Base-by-base conservation (phyloP, 37 sponge, comb jelly and placozoan species). In the Cliona cf. orientalis region DNA sequence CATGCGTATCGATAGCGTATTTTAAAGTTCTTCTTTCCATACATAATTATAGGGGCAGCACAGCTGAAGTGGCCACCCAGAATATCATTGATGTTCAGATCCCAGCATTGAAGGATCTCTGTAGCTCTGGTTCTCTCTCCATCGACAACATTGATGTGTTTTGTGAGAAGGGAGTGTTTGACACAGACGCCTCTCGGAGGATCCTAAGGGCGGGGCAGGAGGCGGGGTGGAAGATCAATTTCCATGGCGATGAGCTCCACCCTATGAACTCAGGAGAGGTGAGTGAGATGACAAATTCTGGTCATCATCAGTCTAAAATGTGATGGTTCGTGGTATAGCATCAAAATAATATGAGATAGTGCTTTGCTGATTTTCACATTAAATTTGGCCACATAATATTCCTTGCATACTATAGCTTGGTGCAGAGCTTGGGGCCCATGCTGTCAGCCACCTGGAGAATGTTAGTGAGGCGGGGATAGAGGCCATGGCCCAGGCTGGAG, bases 91-190 rank as follows among this genome's bases (percentile, higher is more conserved):
- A 89, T 0, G 86, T 70, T 0, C 99, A 98, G 58, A 86, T 98
- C 35, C 99, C 99, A 22, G 88, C 90, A n/a, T 60, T 98, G 23
- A 28, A 39, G 26, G 69, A 86, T n/a, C 86, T 85, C 28, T 90
- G 81, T 23, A 58, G 42, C 43, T 28, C 63, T 35, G 91, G 91
- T 11, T 88, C 89, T 2, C 80, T 98, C 40, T 22, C 39, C 29
- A 90, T 98, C 29, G 97, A 98, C 79, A 96, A 82, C 68, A 92
- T 98, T 69, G 99, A 98, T 87, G 99, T 98, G 59, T 98, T 98
- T 81, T 98, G 97, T 71, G 99, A 98, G 85, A 94, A 98, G 41
- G 97, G 97, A 43, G 97, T 98, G 19, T 98, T 98, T 86, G 93
- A 96, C 57, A 38, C 59, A 12, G 90, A 81, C 39, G 32, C 78